Conservation (phyloP, 2,113 vertebrate genomes). For the Strix aluco region DNA sequence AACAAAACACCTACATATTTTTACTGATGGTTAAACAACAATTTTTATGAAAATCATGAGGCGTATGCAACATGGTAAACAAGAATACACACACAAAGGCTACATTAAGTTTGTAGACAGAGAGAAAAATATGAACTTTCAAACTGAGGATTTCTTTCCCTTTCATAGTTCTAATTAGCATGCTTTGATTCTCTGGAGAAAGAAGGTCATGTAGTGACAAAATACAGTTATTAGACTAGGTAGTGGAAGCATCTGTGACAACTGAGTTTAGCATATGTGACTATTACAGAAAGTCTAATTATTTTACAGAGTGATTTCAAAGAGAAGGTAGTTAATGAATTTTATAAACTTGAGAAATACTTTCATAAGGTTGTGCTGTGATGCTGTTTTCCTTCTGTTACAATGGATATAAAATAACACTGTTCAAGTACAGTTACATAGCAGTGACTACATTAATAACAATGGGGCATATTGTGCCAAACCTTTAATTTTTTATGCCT, state of each 20-base stretch:
- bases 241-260: not conserved
- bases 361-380: constrained; percentile 10
- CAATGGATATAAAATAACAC: not conserved
- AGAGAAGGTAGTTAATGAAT: not conserved
- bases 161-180: constrained; percentile 7
- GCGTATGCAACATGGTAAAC: not conserved
- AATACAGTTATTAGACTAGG: not conserved
- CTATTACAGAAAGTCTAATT: not conserved
- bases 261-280: not conserved
- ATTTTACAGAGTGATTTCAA: constrained; percentile 2
- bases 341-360: constrained; percentile 7
- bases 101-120: not conserved
- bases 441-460: not conserved
- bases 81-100: not conserved
- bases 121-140: not conserved
- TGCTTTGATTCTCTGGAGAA: not conserved
- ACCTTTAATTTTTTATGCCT: not conserved
- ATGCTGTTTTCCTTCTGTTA: not conserved
- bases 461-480: not conserved
- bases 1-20: not conserved
- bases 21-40: not conserved
- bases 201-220: constrained; percentile 12
- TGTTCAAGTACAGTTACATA: not conserved
- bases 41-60: not conserved
- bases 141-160: not conserved